Evolutionary conservation across 2,113 vertebrate species (phyloP).

Genomic region (Plecotus auritus): DNA sequence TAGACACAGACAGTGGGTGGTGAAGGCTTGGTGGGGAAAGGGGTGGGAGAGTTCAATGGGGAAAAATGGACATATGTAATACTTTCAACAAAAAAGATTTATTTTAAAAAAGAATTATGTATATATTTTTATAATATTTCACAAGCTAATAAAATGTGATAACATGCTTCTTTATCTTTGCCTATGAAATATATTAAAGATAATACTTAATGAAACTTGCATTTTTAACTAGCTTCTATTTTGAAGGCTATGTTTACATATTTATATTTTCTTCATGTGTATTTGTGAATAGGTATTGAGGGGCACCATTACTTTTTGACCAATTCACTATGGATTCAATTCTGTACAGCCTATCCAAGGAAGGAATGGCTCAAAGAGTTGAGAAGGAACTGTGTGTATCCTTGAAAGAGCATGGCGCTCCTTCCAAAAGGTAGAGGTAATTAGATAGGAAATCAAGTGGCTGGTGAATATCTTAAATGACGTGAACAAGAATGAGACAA

Average conservation of each 20-base stretch:
- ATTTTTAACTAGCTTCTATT: not conserved
- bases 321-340: slow-evolving; percentile 4
- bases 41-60: too few species aligned
- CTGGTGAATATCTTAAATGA: not conserved
- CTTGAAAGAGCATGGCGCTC: not conserved
- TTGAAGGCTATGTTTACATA: not conserved
- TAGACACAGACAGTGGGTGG: too few species aligned
- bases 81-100: too few species aligned
- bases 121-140: not conserved
- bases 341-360: not conserved
- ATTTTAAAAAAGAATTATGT: not conserved
- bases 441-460: not conserved
- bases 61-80: too few species aligned
- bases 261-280: not conserved
- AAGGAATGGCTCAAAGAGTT: not conserved
- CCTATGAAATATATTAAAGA: not conserved
- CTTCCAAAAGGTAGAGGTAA: not conserved
- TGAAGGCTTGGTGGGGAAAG: too few species aligned
- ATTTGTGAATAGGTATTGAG: not conserved
- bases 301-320: not conserved
- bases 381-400: not conserved
- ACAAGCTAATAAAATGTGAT: not conserved
- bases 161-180: not conserved
- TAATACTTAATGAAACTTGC: not conserved
- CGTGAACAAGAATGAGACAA: not conserved